A percentile compares a stretch with the other conserved stretches of the same genome.
Evolutionary conservation across 2,113 vertebrate genomes (phyloP).

Genomic region (Ascaphus truei): DNA sequence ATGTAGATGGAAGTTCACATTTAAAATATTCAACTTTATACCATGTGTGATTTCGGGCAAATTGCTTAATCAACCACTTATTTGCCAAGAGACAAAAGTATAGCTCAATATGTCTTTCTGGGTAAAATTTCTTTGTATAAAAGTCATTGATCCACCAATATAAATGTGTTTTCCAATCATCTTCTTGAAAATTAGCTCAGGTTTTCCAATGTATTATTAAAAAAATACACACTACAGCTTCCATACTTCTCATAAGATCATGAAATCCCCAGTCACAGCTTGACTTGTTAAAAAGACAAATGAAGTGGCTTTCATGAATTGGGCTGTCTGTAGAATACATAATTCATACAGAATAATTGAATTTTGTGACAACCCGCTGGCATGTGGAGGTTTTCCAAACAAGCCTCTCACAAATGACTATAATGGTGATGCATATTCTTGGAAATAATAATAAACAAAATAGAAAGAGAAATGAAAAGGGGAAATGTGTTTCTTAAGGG

Average conservation of each 20-base stretch:
- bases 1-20: no score
- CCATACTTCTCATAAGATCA: conserved; percentile 18
- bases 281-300: conserved; percentile 38
- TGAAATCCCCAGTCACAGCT: conserved; percentile 34
- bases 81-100: no score
- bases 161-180: not conserved
- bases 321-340: conserved; percentile 35
- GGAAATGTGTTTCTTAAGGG: not conserved
- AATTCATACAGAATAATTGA: conserved; percentile 36
- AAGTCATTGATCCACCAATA: not conserved
- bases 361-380: conserved; percentile 35
- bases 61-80: no score
- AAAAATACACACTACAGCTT: conserved; percentile 2
- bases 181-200: conserved; percentile 17
- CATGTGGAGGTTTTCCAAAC: conserved; percentile 32
- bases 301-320: conserved; percentile 34
- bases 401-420: conserved; percentile 31
- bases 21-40: no score
- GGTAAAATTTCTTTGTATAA: not conserved
- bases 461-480: not conserved
- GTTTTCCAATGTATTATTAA: not conserved
- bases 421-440: conserved; percentile 33
- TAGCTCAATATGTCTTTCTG: no score
- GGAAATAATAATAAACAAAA: conserved; percentile 29
- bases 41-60: no score